Evolutionary conservation across 2,113 vertebrate genomes (phyloP).

Genomic region (Ailurus styani): DNA sequence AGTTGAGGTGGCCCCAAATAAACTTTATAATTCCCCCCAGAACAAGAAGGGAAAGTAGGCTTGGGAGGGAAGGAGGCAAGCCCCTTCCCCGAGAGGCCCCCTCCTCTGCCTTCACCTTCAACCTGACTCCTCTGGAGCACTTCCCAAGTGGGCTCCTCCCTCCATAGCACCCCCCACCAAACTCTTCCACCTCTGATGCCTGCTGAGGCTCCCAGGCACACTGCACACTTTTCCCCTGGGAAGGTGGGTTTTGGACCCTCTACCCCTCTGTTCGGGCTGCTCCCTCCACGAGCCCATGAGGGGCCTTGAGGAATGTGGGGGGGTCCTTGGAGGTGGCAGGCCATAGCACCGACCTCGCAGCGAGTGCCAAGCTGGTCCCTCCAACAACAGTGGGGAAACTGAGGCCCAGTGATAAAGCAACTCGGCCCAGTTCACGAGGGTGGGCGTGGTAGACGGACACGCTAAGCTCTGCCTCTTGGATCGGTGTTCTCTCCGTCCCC

Average conservation of each 20-base stretch:
- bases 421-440: background rate
- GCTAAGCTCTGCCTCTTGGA: background rate
- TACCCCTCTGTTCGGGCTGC: background rate
- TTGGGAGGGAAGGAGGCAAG: background rate
- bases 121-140: background rate
- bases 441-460: background rate
- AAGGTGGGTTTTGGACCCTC: background rate
- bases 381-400: background rate
- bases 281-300: background rate
- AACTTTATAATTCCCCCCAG: background rate
- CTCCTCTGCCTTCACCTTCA: background rate
- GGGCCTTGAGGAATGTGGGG: too few relatives aligned
- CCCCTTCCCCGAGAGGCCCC: background rate
- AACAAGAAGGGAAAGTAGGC: background rate
- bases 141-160: background rate
- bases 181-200: accelerated
- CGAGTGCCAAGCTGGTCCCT: background rate
- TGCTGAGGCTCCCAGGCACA: accelerated
- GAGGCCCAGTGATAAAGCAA: background rate
- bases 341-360: background rate
- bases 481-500: background rate
- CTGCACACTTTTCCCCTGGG: accelerated
- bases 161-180: too few relatives aligned
- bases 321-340: background rate
- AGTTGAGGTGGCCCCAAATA: background rate